Evolutionary conservation across 2,797 vertebrate species (phyloP), one percentile per base, ranked within the genome.

Genomic region (Ibycter americanus): DNA sequence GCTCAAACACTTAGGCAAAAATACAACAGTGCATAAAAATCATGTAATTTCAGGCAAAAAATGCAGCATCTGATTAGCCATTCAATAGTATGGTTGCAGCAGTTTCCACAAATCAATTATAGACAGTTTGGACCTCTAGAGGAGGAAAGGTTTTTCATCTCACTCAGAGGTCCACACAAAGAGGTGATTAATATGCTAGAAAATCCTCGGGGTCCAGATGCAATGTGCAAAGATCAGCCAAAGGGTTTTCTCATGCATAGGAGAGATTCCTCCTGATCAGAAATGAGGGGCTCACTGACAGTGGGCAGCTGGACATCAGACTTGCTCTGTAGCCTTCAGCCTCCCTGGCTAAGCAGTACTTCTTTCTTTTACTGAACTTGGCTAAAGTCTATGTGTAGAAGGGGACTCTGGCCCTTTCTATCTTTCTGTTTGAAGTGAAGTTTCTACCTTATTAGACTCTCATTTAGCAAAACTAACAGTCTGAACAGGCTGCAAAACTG

Each of bases 401-500:
- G 59, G 70, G 40, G 80, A 42, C 52, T 68, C 61, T 85, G 83
- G 26, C 32, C 61, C 67, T 52, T 52, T 76, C 84, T 67, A 14
- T 26, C 25, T 6, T 72, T 70, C 6, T 18, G 22, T 42, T 51
- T 73, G 61, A 29, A 49, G 46, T 49, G 25, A 87, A 89, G 49
- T 42, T 51, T 4, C 74, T 63, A 66, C 88, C 62, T 40, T 56
- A 14, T 34, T 55, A 52, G 76, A 59, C 67, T 73, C 56, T 58
- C 47, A 73, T 32, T 81, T 82, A 61, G 76, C 61, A 76, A 72
- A 95, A 91, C 79, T 58, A 94, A 85, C 87, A 86, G 78, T 15
- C 62, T 21, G 78, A 77, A 73, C 4, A 72, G 66, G 94, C 91
- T 90, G 97, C 92, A 95, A 94, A 97, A 97, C 97, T 93, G 84